Evolutionary conservation across 2,888 invertebrate genomes (phyloP).

Genomic region (Zaprionus lineosus): DNA sequence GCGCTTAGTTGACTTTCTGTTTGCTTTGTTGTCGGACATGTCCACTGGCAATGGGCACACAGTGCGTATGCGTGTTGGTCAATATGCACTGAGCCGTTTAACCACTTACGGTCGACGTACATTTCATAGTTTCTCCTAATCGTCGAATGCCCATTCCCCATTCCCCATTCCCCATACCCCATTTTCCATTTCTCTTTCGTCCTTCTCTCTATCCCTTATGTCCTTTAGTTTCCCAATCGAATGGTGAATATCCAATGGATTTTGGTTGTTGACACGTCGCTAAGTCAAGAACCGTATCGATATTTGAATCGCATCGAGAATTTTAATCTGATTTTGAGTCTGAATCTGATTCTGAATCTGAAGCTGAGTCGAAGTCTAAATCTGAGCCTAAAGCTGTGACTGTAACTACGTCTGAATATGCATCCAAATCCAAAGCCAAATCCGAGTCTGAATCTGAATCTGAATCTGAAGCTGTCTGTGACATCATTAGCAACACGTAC

Average conservation of each 20-base stretch:
- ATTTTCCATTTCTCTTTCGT: too few relatives aligned
- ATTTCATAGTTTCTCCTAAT: slow-evolving; percentile 35
- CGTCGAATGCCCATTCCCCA: too few relatives aligned
- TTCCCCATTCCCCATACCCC: too few relatives aligned
- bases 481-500: slow-evolving; percentile 69
- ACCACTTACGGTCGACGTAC: slow-evolving; percentile 25
- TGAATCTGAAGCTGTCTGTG: slow-evolving; percentile 23
- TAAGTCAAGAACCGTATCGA: slow-evolving; percentile 29
- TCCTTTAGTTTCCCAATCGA: slow-evolving; percentile 50
- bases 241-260: slow-evolving; percentile 41
- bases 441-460: slow-evolving; percentile 12
- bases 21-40: slow-evolving; percentile 8
- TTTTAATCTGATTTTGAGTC: slow-evolving; percentile 2
- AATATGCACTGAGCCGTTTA: slow-evolving; percentile 52
- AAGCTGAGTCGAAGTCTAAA: slow-evolving; percentile 5
- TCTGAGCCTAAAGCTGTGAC: slow-evolving; percentile 1
- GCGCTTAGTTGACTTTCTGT: slow-evolving; percentile 18
- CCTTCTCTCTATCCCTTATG: slow-evolving; percentile 2
- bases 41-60: slow-evolving; percentile 35
- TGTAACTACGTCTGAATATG: slow-evolving; percentile 38
- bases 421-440: slow-evolving; percentile 2
- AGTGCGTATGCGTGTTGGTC: slow-evolving; percentile 50
- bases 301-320: too few relatives aligned
- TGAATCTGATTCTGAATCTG: slow-evolving; percentile 5
- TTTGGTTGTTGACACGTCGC: slow-evolving; percentile 29